Evolutionary conservation across 2,797 vertebrate species (phyloP), one percentile per base, ranked within the genome.

Genomic region (Gobionotothen gibberifrons): DNA sequence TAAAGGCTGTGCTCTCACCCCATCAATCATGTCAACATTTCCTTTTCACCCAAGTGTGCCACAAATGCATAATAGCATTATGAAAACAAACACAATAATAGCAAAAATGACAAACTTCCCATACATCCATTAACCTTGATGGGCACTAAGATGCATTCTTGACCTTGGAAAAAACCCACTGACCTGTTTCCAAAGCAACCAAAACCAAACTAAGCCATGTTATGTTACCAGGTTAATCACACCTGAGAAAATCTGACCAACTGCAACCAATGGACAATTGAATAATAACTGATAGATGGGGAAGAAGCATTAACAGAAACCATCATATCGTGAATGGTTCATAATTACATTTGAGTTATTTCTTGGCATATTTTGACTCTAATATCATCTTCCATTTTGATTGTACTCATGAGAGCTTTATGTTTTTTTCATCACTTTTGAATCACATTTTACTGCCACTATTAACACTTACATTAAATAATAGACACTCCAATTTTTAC

Each of bases 11-110:
- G 15, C 21, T 9, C 12, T 54, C 32, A 43, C 5, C 21, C 17
- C 53, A 69, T 78, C 46, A 32, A n/a, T 73, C 70, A 69, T 2
- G 3, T 26, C 57, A 51, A 16, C 5, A 8, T 46, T 43, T 67
- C 40, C 46, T 68, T 62, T 57, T 61, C 14, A 32, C 39, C 2
- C 15, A 1, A 22, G 49, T 65, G 29, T 29, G 43, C 15, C 46
- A 36, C 4, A 55, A 42, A 63, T 21, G 7, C 47, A 52, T 6
- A 2, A 22, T 5, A 17, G 19, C 36, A 51, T 57, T 62, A 32
- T 14, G 32, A 53, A 63, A 61, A 62, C 26, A 51, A 63, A 15
- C 32, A 59, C 19, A 26, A 51, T 39, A 10, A 51, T 5, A 72
- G 13, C 10, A 51, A 21, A 15, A 36, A 3, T 55, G 9, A 16